Conservation (phyloP, 2,113 vertebrate species). For the rabbit (Oryctolagus cuniculus) region mOryCun1.1 NC_091441.1:39543501-39544000, state of each 20-base stretch:
- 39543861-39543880: constrained; percentile 78
- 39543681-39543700: constrained; percentile 62
- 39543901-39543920: constrained; percentile 82
- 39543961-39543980: constrained; percentile 80
- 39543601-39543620: too few species aligned
- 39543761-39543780: constrained; percentile 90
- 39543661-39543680: constrained; percentile 55
- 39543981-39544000: constrained; percentile 75
- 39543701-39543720: constrained; percentile 76
- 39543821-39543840: constrained; percentile 86
- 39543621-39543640: too few species aligned
- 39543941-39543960: constrained; percentile 70
- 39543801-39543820: constrained; percentile 87
- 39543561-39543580: constrained; percentile 54
- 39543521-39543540: neutral
- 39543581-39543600: constrained; percentile 64
- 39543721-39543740: constrained; percentile 75
- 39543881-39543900: constrained; percentile 84
- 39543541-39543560: neutral
- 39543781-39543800: constrained; percentile 89
- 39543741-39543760: constrained; percentile 82
- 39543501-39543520: neutral
- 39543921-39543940: constrained; percentile 71
- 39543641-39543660: too few species aligned
- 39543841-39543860: constrained; percentile 86